Evolutionary conservation across 2,113 vertebrate species (phyloP), one percentile per base, ranked within the genome.

Genomic region (Dicentrarchus labrax): DNA sequence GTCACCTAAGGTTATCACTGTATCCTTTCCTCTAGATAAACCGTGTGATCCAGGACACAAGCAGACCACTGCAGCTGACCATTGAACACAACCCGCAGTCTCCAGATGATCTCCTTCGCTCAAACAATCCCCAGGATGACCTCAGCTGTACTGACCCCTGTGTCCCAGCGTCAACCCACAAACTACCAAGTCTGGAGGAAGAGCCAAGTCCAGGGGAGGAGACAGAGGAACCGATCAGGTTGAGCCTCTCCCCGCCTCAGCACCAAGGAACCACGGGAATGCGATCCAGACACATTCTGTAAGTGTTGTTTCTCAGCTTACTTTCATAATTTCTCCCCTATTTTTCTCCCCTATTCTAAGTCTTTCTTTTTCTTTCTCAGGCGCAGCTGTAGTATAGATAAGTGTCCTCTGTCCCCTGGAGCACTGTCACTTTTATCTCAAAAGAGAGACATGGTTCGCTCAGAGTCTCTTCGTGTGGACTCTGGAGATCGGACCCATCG

Each of bases 381-480:
- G 86, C 97, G 98, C n/a, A 99, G 98, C 91, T 97, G 95, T 86
- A 99, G 98, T 87, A 99, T 97, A 0, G 98, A 99, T 84, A 97
- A 98, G 76, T 97, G 95, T 3, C 96, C 96, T 0, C 88, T 96
- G 66, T 94, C 96, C 0, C 72, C 95, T 76, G 94, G 96, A 0
- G 72, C 96, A 54, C 84, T 94, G 67, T 95, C 96, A 0, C 95
- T 97, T 0, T 90, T 95, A 0, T 97, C 96, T 43, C 96, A 96
- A 11, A 96, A 87, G 87, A 97, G 96, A 93, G 97, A 99, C 86
- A 97, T 99, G 59, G 95, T 97, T 71, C 98, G 98, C 59, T 99
- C 98, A 0, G 97, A 98, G 86, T 99, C 98, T 3, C 94, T 99
- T 51, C 96, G 97, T 0, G 94, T 95, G 0, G 97, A 97, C 76